phyloP scores from a whole-genome alignment of 2,888 invertebrate species.

The Nesidiocoris tenuis region DNA sequence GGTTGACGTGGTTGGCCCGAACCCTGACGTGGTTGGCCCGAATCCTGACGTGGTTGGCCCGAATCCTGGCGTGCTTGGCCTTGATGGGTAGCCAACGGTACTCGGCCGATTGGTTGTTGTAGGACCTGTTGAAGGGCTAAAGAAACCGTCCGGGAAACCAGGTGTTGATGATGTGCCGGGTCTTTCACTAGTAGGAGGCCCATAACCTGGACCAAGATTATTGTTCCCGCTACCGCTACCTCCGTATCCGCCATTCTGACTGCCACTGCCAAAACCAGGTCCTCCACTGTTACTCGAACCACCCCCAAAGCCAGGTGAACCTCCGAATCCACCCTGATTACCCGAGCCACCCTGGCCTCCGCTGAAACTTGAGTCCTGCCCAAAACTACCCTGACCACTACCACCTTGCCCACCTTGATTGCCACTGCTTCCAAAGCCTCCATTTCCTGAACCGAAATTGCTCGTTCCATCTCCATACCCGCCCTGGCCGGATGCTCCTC shows the following conservation, averaged over 20 bases:
- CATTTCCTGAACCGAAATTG: neutral
- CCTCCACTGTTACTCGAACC: constrained; percentile 3
- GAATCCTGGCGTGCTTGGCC: constrained; percentile 1
- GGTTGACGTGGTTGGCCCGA: constrained; percentile 40
- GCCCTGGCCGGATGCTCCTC: constrained; percentile 45
- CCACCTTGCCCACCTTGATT: constrained; percentile 11
- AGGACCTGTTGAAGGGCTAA: constrained; percentile 18
- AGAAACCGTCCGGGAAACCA: constrained; percentile 16
- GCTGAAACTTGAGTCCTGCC: neutral
- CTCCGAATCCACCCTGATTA: constrained; percentile 29
- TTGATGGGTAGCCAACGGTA: constrained; percentile 5
- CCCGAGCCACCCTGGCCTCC: constrained; percentile 35
- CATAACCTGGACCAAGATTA: constrained; percentile 7
- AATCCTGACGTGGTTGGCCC: constrained; percentile 3
- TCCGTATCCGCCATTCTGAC: constrained; percentile 1
- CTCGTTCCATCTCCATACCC: constrained; percentile 52
- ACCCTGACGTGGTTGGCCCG: constrained; percentile 1
- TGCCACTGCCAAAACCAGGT: constrained; percentile 12
- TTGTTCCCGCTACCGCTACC: constrained; percentile 5
- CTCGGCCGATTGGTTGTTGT: constrained; percentile 27
- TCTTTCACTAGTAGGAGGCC: constrained; percentile 17
- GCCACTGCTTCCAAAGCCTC: constrained; percentile 48
- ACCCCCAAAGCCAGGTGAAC: constrained; percentile 20
- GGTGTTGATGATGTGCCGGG: constrained; percentile 22
- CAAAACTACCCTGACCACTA: constrained; percentile 51